phyloP scores from a whole-genome alignment of 2,797 vertebrate species.

The Acanthis flammea region DNA sequence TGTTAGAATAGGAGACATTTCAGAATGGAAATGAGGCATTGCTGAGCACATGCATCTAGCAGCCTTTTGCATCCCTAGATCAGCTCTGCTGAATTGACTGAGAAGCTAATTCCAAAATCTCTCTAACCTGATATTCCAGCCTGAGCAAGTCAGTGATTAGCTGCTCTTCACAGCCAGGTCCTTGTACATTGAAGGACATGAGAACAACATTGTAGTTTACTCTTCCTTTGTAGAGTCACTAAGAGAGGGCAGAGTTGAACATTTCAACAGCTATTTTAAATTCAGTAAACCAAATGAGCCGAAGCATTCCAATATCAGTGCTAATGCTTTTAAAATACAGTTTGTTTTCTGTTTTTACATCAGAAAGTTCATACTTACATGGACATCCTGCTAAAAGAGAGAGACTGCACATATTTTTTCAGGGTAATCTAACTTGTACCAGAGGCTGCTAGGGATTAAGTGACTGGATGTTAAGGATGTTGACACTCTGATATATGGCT shows the following conservation, averaged over 20 bases:
- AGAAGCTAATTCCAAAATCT: neutral
- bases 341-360: neutral
- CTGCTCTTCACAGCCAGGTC: neutral
- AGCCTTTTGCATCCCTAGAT: neutral
- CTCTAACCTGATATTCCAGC: neutral
- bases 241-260: neutral
- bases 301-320: neutral
- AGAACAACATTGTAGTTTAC: neutral
- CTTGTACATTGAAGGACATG: neutral
- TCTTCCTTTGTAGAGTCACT: neutral
- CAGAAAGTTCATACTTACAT: neutral
- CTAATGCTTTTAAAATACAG: neutral
- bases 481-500: slow-evolving; percentile 38
- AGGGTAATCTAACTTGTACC: neutral
- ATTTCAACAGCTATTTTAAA: neutral
- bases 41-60: neutral
- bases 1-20: neutral
- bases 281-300: neutral
- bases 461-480: neutral
- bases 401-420: neutral
- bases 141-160: neutral
- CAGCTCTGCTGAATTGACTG: neutral
- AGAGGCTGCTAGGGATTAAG: slow-evolving; percentile 23
- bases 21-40: neutral
- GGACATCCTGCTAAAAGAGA: neutral